phyloP scores from a whole-genome alignment of 2,888 invertebrate species.

The Lasioglossum lativentre region DNA sequence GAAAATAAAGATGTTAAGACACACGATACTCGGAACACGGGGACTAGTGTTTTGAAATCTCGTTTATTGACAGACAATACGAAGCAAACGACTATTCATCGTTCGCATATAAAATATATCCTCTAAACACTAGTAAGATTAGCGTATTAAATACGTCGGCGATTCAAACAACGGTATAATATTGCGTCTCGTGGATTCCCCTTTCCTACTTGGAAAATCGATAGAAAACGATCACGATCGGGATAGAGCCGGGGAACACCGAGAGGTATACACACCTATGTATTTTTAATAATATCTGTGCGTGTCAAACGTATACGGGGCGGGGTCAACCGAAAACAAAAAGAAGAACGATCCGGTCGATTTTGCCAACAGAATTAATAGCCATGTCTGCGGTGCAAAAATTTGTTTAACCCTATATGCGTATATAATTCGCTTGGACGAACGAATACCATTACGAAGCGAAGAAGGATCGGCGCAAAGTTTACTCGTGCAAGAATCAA shows the following conservation, averaged over 20 bases:
- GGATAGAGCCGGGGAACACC: slow-evolving; percentile 4
- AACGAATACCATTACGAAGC: slow-evolving; percentile 31
- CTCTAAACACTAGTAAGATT: slow-evolving; percentile 54
- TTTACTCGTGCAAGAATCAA: slow-evolving; percentile 8
- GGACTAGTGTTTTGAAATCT: slow-evolving; percentile 51
- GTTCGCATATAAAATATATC: slow-evolving; percentile 63
- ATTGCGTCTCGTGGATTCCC: slow-evolving; percentile 20
- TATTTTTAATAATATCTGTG: slow-evolving; percentile 33
- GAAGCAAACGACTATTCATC: slow-evolving; percentile 60
- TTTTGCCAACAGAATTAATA: slow-evolving; percentile 56
- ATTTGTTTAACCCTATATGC: slow-evolving; percentile 8
- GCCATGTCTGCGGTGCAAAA: slow-evolving; percentile 58
- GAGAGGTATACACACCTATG: slow-evolving; percentile 25
- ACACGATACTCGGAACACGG: slow-evolving; percentile 20
- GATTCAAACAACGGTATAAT: slow-evolving; percentile 36
- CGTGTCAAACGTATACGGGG: slow-evolving; percentile 26
- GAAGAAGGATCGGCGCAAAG: slow-evolving; percentile 23
- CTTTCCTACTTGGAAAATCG: slow-evolving; percentile 6
- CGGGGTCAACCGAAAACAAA: background rate
- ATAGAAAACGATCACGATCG: slow-evolving; percentile 23
- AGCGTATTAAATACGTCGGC: slow-evolving; percentile 52
- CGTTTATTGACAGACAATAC: slow-evolving; percentile 60
- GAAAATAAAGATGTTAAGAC: background rate
- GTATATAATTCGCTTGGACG: slow-evolving; percentile 26
- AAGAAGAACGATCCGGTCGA: slow-evolving; percentile 15